These are phyloP conservation scores for Metridium senile DNA, from an alignment of 92 coral and sea anemone genomes.

Conservation along the genomic window DNA sequence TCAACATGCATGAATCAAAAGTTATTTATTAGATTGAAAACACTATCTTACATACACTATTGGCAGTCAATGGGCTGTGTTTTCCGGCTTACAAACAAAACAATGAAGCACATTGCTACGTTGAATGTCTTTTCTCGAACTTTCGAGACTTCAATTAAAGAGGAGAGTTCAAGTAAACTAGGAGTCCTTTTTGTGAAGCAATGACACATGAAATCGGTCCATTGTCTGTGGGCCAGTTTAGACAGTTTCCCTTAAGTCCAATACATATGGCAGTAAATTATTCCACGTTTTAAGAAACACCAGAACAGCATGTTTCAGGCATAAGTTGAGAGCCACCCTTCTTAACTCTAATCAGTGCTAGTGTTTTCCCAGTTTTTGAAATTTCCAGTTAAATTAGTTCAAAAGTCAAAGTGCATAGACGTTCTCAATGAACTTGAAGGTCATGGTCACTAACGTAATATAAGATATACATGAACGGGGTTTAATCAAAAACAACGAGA, in stretches of 20 bases:
- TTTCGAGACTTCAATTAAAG: neutral
- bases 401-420: too few species aligned
- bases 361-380: too few species aligned
- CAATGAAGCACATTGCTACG: conserved; percentile 3
- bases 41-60: neutral
- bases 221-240: neutral
- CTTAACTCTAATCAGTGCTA: too few species aligned
- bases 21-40: too few species aligned
- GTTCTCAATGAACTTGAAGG: too few species aligned
- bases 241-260: neutral
- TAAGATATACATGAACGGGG: too few species aligned
- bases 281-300: neutral
- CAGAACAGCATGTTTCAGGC: neutral
- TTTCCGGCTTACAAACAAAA: neutral
- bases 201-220: conserved; percentile 6
- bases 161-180: neutral
- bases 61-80: conserved; percentile 10
- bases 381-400: too few species aligned
- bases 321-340: too few species aligned
- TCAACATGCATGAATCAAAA: conserved; percentile 2
- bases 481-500: too few species aligned
- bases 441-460: too few species aligned
- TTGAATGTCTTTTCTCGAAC: neutral
- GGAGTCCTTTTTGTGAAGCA: neutral
- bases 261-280: neutral